Conservation (phyloP, 2,888 invertebrate species). For the Pocota personata region DNA sequence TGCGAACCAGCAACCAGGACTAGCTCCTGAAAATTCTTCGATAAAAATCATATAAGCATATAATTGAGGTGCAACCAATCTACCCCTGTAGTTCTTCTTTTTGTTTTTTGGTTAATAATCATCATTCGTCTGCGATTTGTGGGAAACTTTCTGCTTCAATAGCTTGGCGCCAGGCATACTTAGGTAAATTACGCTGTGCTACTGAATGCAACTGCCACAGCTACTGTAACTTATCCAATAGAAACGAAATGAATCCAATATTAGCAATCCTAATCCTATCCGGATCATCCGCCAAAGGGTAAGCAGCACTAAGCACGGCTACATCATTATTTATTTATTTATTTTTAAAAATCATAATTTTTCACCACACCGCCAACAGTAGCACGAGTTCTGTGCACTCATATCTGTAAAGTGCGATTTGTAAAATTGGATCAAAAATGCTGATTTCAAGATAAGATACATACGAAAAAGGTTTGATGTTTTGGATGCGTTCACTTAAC, state of each 20-base stretch:
- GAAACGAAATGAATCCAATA: conserved; percentile 11
- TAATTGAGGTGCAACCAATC: conserved; percentile 55
- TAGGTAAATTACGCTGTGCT: conserved; percentile 19
- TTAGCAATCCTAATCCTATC: conserved; percentile 51
- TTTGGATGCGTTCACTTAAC: conserved; percentile 26
- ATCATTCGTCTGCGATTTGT: conserved; percentile 37
- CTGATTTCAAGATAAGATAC: conserved; percentile 2
- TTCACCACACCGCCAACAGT: neutral
- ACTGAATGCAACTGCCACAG: neutral
- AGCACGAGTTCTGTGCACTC: neutral
- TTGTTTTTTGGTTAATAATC: neutral
- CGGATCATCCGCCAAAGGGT: conserved; percentile 57
- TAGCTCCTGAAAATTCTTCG: neutral
- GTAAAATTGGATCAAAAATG: conserved; percentile 29
- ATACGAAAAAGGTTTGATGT: neutral
- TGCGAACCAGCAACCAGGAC: neutral
- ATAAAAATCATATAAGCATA: conserved; percentile 30
- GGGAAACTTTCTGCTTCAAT: conserved; percentile 27
- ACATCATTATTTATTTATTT: neutral
- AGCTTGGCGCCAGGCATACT: conserved; percentile 54
- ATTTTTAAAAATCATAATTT: conserved; percentile 7
- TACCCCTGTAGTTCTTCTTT: neutral
- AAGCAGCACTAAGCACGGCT: neutral
- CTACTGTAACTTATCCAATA: neutral
- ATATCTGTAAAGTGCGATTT: conserved; percentile 1